phyloP scores from a whole-genome alignment of 2,888 invertebrate genomes.

The Ennomos quercinarius region DNA sequence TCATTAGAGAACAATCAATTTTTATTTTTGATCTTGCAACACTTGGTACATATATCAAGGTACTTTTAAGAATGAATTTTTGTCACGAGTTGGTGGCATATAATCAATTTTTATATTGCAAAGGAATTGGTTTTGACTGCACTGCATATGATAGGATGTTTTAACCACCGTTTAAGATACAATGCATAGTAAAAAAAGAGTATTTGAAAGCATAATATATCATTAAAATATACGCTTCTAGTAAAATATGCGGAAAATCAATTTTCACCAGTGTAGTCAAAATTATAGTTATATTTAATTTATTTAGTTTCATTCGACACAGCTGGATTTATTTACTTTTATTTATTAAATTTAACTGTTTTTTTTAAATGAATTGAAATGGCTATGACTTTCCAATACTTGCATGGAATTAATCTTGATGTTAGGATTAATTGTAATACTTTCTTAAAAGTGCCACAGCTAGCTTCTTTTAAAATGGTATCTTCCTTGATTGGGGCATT shows the following conservation, averaged over 20 bases:
- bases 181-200: too few species aligned
- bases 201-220: too few species aligned
- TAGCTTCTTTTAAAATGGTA: slow-evolving; percentile 59
- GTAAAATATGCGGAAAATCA: not conserved
- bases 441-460: slow-evolving; percentile 55
- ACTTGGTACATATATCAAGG: slow-evolving; percentile 9
- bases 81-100: slow-evolving; percentile 18
- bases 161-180: too few species aligned
- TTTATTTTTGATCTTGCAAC: slow-evolving; percentile 23
- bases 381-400: slow-evolving; percentile 33
- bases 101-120: slow-evolving; percentile 32
- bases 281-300: slow-evolving; percentile 44
- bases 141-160: not conserved
- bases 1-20: slow-evolving; percentile 27
- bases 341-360: slow-evolving; percentile 36
- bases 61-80: slow-evolving; percentile 35
- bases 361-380: slow-evolving; percentile 31
- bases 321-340: slow-evolving; percentile 67
- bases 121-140: slow-evolving; percentile 16
- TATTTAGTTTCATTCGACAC: slow-evolving; percentile 61
- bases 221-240: too few species aligned
- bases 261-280: slow-evolving; percentile 42
- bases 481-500: slow-evolving; percentile 60
- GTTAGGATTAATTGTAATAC: slow-evolving; percentile 36
- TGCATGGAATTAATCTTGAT: slow-evolving; percentile 21